Evolutionary conservation across 2,113 vertebrate genomes (phyloP).

Genomic region (Heptranchias perlo): DNA sequence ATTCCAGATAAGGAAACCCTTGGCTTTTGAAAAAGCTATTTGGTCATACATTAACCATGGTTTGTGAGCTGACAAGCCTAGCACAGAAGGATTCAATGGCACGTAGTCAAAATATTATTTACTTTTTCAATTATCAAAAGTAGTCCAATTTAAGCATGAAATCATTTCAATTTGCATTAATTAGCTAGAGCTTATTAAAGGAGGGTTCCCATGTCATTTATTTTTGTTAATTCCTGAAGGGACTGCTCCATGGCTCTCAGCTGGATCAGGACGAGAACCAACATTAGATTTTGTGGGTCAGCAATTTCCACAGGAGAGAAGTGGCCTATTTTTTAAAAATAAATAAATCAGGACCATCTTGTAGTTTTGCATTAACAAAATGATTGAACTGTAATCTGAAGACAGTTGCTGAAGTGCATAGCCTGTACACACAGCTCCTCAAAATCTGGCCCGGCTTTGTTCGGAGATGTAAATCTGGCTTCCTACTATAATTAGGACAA

Average conservation of each 20-base stretch:
- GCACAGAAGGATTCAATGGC: neutral
- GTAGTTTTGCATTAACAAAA: neutral
- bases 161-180: slow-evolving; percentile 33
- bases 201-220: slow-evolving; percentile 24
- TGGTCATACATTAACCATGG: neutral
- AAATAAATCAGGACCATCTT: slow-evolving; percentile 28
- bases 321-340: slow-evolving; percentile 33
- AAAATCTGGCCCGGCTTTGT: neutral
- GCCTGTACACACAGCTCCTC: neutral
- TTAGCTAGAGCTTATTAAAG: slow-evolving; percentile 24
- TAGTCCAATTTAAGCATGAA: slow-evolving; percentile 10
- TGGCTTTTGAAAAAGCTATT: neutral
- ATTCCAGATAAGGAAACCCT: neutral
- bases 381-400: slow-evolving; percentile 18
- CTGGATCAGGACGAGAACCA: slow-evolving; percentile 9
- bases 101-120: neutral
- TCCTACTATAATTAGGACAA: slow-evolving; percentile 11
- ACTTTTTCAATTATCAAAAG: slow-evolving; percentile 29
- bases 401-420: neutral
- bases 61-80: neutral
- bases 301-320: slow-evolving; percentile 28
- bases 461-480: neutral
- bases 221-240: slow-evolving; percentile 20
- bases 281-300: slow-evolving; percentile 30
- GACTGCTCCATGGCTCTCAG: neutral